phyloP scores from a whole-genome alignment of 30 jellyfish, hydroid and myxozoan species.

The Aurelia aurita complex sp. Pacific region DNA sequence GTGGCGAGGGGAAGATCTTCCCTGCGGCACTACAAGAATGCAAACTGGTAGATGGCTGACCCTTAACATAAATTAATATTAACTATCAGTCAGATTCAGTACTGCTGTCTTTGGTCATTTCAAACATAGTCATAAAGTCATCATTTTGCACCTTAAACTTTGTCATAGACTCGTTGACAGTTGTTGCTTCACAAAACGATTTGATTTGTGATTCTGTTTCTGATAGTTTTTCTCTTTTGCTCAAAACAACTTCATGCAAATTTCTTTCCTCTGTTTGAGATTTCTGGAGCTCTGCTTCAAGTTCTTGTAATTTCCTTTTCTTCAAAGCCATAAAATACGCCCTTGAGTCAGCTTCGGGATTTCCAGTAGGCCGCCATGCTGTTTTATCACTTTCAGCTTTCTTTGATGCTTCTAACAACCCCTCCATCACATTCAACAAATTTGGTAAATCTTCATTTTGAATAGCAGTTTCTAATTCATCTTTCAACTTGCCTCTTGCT shows the following conservation, averaged over 20 bases:
- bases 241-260: constrained; percentile 8
- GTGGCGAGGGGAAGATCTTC: too few species aligned
- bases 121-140: background rate
- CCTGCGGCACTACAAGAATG: too few species aligned
- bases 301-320: constrained; percentile 18
- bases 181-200: background rate
- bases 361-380: constrained; percentile 67
- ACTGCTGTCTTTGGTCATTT: background rate
- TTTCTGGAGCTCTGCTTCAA: constrained; percentile 39
- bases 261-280: constrained; percentile 11
- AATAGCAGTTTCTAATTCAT: constrained; percentile 20
- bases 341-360: constrained; percentile 64
- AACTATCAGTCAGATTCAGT: background rate
- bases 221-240: constrained; percentile 19
- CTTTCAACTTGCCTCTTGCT: constrained; percentile 27
- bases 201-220: constrained; percentile 9
- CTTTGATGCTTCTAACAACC: constrained; percentile 17
- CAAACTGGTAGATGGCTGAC: too few species aligned
- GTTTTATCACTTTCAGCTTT: background rate
- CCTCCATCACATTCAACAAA: constrained; percentile 28
- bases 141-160: constrained; percentile 11
- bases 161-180: background rate
- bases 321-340: constrained; percentile 59
- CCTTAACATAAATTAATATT: too few species aligned
- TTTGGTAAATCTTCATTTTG: constrained; percentile 5